Evolutionary conservation across 2,113 vertebrate genomes (phyloP).

Genomic region (Tenebrosternarchus preto): DNA sequence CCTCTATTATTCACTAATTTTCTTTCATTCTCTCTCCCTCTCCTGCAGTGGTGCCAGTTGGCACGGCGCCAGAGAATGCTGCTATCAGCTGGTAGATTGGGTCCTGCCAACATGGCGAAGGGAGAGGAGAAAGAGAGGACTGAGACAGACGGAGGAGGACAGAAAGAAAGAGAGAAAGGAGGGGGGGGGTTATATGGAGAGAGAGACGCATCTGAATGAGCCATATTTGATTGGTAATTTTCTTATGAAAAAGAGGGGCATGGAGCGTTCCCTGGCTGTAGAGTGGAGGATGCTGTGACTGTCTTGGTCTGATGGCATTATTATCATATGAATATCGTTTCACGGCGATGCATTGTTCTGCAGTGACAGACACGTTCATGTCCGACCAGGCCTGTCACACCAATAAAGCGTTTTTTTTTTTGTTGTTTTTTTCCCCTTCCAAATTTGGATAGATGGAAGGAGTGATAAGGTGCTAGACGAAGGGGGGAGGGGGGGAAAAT

Average conservation of each 20-base stretch:
- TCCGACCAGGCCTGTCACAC: conserved; percentile 63
- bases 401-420: conserved; percentile 62
- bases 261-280: conserved; percentile 34
- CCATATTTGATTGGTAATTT: conserved; percentile 61
- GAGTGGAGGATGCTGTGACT: conserved; percentile 46
- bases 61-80: conserved; percentile 80
- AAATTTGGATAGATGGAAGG: conserved; percentile 71
- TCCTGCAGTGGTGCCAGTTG: conserved; percentile 76
- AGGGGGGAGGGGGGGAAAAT: conserved; percentile 53
- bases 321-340: conserved; percentile 76
- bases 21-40: conserved; percentile 71
- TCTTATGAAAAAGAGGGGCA: conserved; percentile 48
- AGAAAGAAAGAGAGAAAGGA: conserved; percentile 52
- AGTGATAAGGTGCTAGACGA: conserved; percentile 70
- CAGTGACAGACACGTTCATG: conserved; percentile 65
- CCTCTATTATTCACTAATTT: conserved; percentile 78
- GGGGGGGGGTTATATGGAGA: conserved; percentile 52
- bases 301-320: conserved; percentile 66
- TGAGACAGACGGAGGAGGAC: conserved; percentile 52
- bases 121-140: conserved; percentile 59
- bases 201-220: conserved; percentile 56
- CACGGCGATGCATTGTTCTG: conserved; percentile 69
- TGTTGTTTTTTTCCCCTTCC: not conserved
- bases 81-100: conserved; percentile 83
- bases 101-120: conserved; percentile 80